A percentile compares a stretch with the other conserved stretches of the same genome.
Evolutionary conservation across 2,113 vertebrate genomes (phyloP).

Genomic region (Cyphotilapia sp.): DNA sequence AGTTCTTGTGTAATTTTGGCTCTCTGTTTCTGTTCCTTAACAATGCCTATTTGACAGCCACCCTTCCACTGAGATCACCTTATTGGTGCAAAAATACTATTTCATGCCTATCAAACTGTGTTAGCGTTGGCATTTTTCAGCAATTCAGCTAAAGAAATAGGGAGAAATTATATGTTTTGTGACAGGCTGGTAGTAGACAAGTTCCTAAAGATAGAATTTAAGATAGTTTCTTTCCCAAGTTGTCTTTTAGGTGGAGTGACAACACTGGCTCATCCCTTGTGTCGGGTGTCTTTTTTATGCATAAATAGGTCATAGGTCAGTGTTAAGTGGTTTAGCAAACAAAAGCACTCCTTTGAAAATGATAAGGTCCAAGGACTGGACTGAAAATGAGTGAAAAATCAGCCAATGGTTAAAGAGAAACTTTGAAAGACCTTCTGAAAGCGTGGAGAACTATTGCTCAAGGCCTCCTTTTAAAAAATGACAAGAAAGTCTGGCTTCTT

Average conservation of each 20-base stretch:
- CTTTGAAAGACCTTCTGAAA: neutral
- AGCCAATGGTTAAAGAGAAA: neutral
- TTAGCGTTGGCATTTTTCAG: neutral
- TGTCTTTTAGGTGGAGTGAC: neutral
- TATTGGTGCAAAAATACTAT: neutral
- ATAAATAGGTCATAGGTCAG: neutral
- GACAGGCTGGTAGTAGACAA: neutral
- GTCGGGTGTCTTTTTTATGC: neutral
- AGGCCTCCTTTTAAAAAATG: neutral
- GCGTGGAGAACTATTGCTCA: neutral
- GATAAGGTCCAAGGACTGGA: neutral
- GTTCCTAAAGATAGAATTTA: neutral
- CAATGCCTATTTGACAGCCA: neutral
- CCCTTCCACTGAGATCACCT: neutral
- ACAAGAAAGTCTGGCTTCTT: neutral
- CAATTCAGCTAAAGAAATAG: neutral
- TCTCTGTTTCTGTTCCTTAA: neutral
- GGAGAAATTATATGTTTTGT: neutral
- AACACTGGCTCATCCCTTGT: neutral
- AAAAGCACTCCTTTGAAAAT: neutral
- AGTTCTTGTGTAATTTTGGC: neutral
- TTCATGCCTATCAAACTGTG: neutral
- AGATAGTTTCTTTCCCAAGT: neutral
- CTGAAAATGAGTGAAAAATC: neutral
- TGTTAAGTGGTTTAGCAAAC: neutral